Evolutionary conservation across 1,140 invertebrate species (phyloP).

Genomic region (Meloidogyne chitwoodi): DNA sequence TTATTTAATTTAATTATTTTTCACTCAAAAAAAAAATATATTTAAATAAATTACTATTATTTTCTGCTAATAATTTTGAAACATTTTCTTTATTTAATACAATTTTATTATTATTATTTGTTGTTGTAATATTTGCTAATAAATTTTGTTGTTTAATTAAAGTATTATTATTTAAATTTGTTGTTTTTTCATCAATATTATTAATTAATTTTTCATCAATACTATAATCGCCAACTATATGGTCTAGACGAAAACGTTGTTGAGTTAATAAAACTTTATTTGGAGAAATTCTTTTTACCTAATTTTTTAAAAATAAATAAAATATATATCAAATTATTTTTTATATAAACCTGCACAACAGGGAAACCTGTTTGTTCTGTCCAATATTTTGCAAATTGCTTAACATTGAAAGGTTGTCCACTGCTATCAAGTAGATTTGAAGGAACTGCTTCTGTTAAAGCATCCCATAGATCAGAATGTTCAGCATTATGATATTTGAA

Average conservation of each 20-base stretch:
- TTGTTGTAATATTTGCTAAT: background rate
- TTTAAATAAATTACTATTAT: background rate
- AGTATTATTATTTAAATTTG: background rate
- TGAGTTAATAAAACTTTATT: slow-evolving; percentile 48
- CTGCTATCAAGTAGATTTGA: slow-evolving; percentile 40
- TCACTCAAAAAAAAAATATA: too few species aligned
- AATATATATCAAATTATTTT: background rate
- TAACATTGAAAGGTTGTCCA: slow-evolving; percentile 50
- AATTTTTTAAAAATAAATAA: slow-evolving; percentile 17
- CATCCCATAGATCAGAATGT: slow-evolving; percentile 46
- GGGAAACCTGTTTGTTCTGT: slow-evolving; percentile 57
- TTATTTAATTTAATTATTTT: too few species aligned
- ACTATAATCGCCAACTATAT: slow-evolving; percentile 25
- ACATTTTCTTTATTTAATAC: background rate
- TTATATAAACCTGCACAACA: slow-evolving; percentile 15
- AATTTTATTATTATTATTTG: background rate
- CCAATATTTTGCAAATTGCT: slow-evolving; percentile 46
- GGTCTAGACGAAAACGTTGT: slow-evolving; percentile 54
- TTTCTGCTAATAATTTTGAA: background rate
- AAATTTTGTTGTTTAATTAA: background rate
- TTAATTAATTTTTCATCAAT: background rate
- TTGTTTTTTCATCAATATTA: background rate
- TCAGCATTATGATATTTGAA: slow-evolving; percentile 49
- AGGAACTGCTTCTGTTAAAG: slow-evolving; percentile 49
- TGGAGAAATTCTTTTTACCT: slow-evolving; percentile 43